Evolutionary conservation across 2,888 invertebrate species (phyloP), one percentile per base, ranked within the genome.

Genomic region (Steinernema hermaphroditum): DNA sequence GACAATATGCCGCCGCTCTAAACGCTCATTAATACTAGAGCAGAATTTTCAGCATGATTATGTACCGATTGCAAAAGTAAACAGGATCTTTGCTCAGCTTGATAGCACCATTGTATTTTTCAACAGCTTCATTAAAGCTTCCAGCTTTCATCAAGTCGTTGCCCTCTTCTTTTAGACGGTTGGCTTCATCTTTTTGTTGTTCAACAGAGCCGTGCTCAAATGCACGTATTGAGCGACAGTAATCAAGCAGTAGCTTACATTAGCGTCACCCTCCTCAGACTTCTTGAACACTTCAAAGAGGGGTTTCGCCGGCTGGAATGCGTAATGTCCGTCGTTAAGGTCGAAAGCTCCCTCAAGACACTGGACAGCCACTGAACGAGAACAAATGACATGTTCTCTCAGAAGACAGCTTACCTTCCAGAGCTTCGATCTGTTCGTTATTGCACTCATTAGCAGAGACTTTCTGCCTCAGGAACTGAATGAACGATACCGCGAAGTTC

Each of bases 1-100:
- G 94, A 86, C 93, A 95, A 87, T 93, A 92, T 0, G 96, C 95
- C 0, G 97, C 97, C 62, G 97, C 98, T 80, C 97, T 89, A 81
- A 70, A 84, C 82, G 0, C 32, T 44, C 27, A 2, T 8, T n/a
- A 16, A 71, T 54, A 9, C 32, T 32, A 57, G 43, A 49, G 27
- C 1, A 24, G 41, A 19, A 22, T 27, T 70, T 27, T 37, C 69
- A 14, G n/a, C 43, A 70, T 32, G 14, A 57, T 19, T 75, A 71
- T n/a, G n/a, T 80, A 89, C 89, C 90, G 91, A 87, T 98, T 98
- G 88, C 96, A 96, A 88, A 93, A 97, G 88, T 93, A 97, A 37
- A 97, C 93, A 0, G 96, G 92, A 89, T 96, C 96, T 76, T 91
- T 90, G 29, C 92, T 91, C 73, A 94, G 89, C 82, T 91, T 90